Evolutionary conservation across 2,797 vertebrate species (phyloP), one percentile per base, ranked within the genome.

Genomic region (Channallabes apus): DNA sequence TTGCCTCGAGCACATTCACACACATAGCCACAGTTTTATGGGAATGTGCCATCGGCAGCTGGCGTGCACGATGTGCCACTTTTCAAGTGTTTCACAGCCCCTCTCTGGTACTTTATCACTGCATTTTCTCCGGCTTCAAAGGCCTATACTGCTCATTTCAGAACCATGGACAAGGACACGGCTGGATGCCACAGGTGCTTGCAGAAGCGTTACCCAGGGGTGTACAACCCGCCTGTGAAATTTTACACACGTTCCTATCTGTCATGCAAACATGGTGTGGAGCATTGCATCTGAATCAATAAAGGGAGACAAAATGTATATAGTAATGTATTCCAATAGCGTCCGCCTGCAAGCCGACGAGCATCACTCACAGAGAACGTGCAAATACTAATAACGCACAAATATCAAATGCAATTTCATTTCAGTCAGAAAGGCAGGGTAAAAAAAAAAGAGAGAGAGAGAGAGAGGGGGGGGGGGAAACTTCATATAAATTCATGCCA

Each of bases 91-190:
- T 81, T 76, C 72, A 68, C 79, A 76, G 84, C 41, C 65, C 29
- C 24, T 68, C n/a, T 72, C 77, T 71, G 56, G 15, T 54, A 84
- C 83, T 27, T 32, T 65, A 51, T 72, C 84, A 75, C 46, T 38
- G 41, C 79, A 38, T 82, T 67, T 67, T 27, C 46, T 20, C 54
- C 29, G 24, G 24, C 68, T 58, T 67, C 15, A 82, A 27, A 73
- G 6, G 18, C 59, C 41, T 35, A 73, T 56, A 18, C 54, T 38
- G 73, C 32, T 76, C 20, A n/a, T 54, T 81, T 84, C 84, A 87
- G 84, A 6, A 85, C 86, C 86, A 85, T 9, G 85, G 87, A 88
- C 85, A 88, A 83, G 2, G 80, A 64, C 85, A 71, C 20, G 24
- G 38, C 24, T 62, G 32, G 24, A 27, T 14, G 68, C 68, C 35